Conservation (phyloP, 1,140 invertebrate species). For the Leucophenga varia region DNA sequence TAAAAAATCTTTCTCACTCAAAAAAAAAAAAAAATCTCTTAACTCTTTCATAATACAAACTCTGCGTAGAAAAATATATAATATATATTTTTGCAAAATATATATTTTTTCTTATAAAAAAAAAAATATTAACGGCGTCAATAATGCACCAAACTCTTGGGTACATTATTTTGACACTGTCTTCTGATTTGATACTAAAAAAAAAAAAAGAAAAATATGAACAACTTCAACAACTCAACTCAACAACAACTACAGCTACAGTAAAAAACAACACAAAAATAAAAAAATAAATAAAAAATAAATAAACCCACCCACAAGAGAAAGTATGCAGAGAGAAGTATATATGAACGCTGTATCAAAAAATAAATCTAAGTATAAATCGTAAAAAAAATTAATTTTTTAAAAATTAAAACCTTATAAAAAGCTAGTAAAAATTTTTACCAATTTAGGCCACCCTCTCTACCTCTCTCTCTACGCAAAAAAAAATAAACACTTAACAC, state of each 20-base stretch:
- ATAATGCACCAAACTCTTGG: constrained; percentile 45
- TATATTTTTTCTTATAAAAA: constrained; percentile 8
- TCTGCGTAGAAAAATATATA: constrained; percentile 15
- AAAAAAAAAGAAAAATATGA: constrained; percentile 20
- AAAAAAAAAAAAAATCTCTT: constrained; percentile 27
- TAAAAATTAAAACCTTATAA: constrained; percentile 16
- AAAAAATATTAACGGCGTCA: constrained; percentile 35
- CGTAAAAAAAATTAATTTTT: too few relatives aligned
- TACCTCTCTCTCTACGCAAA: constrained; percentile 6
- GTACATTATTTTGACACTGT: constrained; percentile 57
- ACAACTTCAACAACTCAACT: constrained; percentile 39
- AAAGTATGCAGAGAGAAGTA: constrained; percentile 39
- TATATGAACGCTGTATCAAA: constrained; percentile 31
- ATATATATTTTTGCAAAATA: too few relatives aligned
- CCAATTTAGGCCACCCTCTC: too few relatives aligned
- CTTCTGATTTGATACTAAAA: constrained; percentile 55
- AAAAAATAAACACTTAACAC: constrained; percentile 24
- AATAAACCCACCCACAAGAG: constrained; percentile 33
- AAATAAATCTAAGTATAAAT: too few relatives aligned
- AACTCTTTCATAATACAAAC: constrained; percentile 50
- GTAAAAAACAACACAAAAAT: constrained; percentile 23
- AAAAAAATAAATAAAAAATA: constrained; percentile 33
- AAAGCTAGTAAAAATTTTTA: constrained; percentile 7
- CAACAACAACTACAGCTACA: constrained; percentile 22
- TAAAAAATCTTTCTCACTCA: too few relatives aligned